Evolutionary conservation across 2,888 invertebrate genomes (phyloP), one percentile per base, ranked within the genome.

Genomic region (Ormyrus thymus): DNA sequence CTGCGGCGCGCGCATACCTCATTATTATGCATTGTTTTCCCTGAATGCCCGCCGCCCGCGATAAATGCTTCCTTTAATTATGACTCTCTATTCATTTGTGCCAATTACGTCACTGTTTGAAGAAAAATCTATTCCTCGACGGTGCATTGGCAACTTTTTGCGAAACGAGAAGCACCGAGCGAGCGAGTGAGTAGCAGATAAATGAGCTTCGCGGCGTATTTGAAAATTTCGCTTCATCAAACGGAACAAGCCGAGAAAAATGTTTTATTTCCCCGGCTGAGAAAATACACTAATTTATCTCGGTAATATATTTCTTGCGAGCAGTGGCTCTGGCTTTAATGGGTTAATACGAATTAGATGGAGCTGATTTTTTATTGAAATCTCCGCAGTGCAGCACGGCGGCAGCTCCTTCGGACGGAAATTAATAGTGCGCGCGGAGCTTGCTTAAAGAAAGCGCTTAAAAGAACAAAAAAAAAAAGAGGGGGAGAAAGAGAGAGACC

Each of bases 11-110:
- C 43, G 45, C 69, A 70, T 64, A 58, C 51, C 71, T 77, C 76
- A 55, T 77, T 77, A 77, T 65, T 77, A 77, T 71, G 76, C 65
- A 65, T 77, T 71, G 71, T 76, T 70, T 62, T 8, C 50, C 46
- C 7, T 29, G 29, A 29, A 61, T 8, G 11, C 51, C 10, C 66
- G 11, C 29, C 4, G 6, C 0, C 53, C 29, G 50, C 11, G 29
- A 55, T 15, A 58, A 64, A 69, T 69, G 43, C 13, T 56, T 56
- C 56, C 58, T 46, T 46, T 56, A 43, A 56, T 69, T 58, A 56
- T 29, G 29, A 29, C 29, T 29, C 3, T 1, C 29, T 29, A 29
- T 29, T 29, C 29, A 29, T 29, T 29, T 29, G 29, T 3, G 29
- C 29, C 29, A 29, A 29, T 29, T 29, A 29, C 29, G 29, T 29